Evolutionary conservation across 2,113 vertebrate species (phyloP).

Genomic region (Amia ocellicauda): DNA sequence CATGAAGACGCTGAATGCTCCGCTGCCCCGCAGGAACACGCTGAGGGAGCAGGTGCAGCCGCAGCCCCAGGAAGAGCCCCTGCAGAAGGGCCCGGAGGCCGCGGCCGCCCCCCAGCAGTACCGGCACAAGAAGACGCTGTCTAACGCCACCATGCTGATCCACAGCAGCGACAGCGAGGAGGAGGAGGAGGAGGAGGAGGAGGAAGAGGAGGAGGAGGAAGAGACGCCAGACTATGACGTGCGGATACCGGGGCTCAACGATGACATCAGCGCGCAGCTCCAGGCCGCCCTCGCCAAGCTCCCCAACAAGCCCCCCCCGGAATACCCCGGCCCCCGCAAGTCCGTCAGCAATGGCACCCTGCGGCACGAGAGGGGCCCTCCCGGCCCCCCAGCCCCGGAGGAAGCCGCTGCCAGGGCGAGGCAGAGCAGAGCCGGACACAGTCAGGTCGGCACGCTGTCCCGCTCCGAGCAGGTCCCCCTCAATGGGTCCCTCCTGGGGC

Average conservation of each 20-base stretch:
- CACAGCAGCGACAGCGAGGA: constrained; percentile 94
- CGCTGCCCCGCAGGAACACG: constrained; percentile 78
- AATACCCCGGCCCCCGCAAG: constrained; percentile 86
- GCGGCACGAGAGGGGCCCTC: constrained; percentile 57
- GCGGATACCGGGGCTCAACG: constrained; percentile 72
- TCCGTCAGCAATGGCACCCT: constrained; percentile 69
- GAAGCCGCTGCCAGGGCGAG: constrained; percentile 54
- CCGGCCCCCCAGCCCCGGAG: constrained; percentile 57
- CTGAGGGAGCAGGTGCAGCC: constrained; percentile 79
- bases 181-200: constrained; percentile 58
- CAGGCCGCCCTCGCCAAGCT: constrained; percentile 91
- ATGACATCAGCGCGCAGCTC: constrained; percentile 85
- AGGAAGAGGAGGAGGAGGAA: too few species aligned
- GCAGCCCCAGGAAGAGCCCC: constrained; percentile 26
- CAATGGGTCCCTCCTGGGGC: constrained; percentile 81
- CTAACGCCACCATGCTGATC: constrained; percentile 92
- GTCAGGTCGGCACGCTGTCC: constrained; percentile 69
- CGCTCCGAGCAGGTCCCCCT: constrained; percentile 74
- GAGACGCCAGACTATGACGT: constrained; percentile 68
- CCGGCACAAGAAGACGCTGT: constrained; percentile 89
- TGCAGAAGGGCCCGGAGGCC: constrained; percentile 59
- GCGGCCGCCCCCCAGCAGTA: constrained; percentile 60
- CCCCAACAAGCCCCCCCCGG: constrained; percentile 91
- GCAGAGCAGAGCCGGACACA: constrained; percentile 55
- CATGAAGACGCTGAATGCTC: constrained; percentile 74